Evolutionary conservation across 2,888 invertebrate genomes (phyloP), one percentile per base, ranked within the genome.

Genomic region (Dendrolimus pini): DNA sequence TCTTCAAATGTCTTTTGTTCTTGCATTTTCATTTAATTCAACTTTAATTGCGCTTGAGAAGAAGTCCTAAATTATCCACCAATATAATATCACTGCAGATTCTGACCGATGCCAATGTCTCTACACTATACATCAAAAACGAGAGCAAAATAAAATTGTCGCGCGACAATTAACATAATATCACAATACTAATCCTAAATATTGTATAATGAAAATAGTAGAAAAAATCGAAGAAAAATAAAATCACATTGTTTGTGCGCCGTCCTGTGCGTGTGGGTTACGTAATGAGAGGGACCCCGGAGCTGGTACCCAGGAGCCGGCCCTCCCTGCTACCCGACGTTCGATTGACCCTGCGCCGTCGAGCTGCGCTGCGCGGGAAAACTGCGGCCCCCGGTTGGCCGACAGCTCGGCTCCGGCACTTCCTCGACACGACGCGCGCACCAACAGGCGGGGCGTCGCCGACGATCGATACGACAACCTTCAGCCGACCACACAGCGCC

Each of bases 191-290:
- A 83, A 86, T 81, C 80, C 88, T 88, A 89, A 80, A 85, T 77
- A 75, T 81, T 89, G 89, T 89, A 89, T 85, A 89, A 80, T 85
- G 73, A 83, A 87, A 87, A 86, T 74, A 75, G 82, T 89, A 87
- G 82, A 89, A 89, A 18, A 86, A 79, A 76, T 73, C 64, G 77
- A 78, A 78, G 77, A 81, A 82, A 86, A 88, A 85, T 86, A 84
- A 87, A 87, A 89, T 90, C 89, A 90, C 90, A 89, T 90, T 84
- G 82, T 89, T 90, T 90, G 90, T 90, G 90, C 90, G 90, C 90
- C 80, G 83, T 89, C 79, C 87, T 90, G 90, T 90, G 90, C 90
- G 90, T 90, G 83, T 83, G 83, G 69, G 89, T 90, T 90, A 89
- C 82, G 85, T 90, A 90, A 90, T 89, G 86, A 73, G 82, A 83